Evolutionary conservation across 2,888 invertebrate species (phyloP).

Genomic region (Spisula subtruncata): DNA sequence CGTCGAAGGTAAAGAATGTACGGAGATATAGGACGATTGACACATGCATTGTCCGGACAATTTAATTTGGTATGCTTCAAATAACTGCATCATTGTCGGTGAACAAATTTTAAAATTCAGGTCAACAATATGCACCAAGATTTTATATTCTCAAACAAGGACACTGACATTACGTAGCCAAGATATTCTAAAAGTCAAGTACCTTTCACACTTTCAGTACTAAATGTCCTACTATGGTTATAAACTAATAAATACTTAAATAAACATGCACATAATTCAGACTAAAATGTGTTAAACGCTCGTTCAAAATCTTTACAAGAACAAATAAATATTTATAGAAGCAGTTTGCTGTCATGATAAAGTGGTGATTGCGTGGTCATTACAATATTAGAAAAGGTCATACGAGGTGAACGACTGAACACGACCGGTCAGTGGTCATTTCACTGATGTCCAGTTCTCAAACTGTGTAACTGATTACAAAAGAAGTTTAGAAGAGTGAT

Average conservation of each 20-base stretch:
- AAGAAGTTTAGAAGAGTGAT: background rate
- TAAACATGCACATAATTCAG: background rate
- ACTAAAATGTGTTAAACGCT: background rate
- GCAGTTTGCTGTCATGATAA: background rate
- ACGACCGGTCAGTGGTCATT: slow-evolving; percentile 30
- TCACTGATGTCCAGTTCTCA: background rate
- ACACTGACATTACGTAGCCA: too few species aligned
- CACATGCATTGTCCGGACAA: too few species aligned
- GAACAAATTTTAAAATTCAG: too few species aligned
- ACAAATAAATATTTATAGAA: background rate
- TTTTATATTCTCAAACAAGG: too few species aligned
- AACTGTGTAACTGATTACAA: background rate
- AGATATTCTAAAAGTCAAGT: too few species aligned
- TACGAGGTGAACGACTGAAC: slow-evolving; percentile 27
- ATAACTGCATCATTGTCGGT: too few species aligned
- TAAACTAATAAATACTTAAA: background rate
- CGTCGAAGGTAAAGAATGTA: too few species aligned
- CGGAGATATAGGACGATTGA: too few species aligned
- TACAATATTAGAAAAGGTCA: slow-evolving; percentile 9
- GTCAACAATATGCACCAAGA: too few species aligned
- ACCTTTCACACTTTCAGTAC: too few species aligned
- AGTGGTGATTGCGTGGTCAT: slow-evolving; percentile 7
- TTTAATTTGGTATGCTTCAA: too few species aligned
- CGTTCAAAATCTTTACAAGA: background rate
- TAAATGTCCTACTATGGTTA: too few species aligned